Base-by-base conservation (phyloP, 2,888 invertebrate genomes). In the Drosophila ustulata region DNA sequence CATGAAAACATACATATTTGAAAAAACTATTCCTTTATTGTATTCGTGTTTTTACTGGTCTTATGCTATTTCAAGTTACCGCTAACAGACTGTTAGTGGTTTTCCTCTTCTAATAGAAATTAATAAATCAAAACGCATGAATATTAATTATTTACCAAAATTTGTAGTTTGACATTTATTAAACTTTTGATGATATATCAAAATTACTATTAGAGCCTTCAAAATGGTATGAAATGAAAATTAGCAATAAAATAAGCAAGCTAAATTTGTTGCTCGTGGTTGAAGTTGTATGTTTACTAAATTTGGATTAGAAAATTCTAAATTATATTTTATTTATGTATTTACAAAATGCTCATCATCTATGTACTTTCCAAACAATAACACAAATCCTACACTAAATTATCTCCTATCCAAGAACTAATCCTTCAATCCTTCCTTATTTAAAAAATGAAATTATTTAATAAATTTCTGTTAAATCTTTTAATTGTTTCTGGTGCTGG, bases 401-500 rank as follows among this genome's bases (percentile, higher is more conserved):
- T 8, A 34, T 50, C 0, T 8, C 37, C 26, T 9, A 4, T 11
- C 25, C 25, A 57, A 56, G 46, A 63, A 71, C 7, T 23, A 39
- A 49, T n/a, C 5, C 11, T 2, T n/a, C 4, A 37, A 37, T n/a
- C 37, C 3, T 32, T 9, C n/a, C n/a, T 32, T 32, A 8, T 13
- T 8, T 7, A 11, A 5, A 18, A 37, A 43, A 45, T 23, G 11
- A 30, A n/a, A 32, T 34, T 45, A 3, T 23, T 45, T 7, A 64
- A 57, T 32, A 51, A 75, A 71, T 66, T 39, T 25, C 26, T 25
- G 55, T 11, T 78, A 59, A 66, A 56, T 18, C 37, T 59, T 43
- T 71, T 57, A 41, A 18, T 59, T 18, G 47, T 25, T 76, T 52
- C 56, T 11, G 77, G 72, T 77, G 77, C 37, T 70, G 76, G 76